A percentile compares a stretch with the other conserved stretches of the same genome.
These are phyloP conservation scores for Agraylea sexmaculata DNA, from an alignment of 1,140 invertebrate genomes.

Conservation along the genomic window DNA sequence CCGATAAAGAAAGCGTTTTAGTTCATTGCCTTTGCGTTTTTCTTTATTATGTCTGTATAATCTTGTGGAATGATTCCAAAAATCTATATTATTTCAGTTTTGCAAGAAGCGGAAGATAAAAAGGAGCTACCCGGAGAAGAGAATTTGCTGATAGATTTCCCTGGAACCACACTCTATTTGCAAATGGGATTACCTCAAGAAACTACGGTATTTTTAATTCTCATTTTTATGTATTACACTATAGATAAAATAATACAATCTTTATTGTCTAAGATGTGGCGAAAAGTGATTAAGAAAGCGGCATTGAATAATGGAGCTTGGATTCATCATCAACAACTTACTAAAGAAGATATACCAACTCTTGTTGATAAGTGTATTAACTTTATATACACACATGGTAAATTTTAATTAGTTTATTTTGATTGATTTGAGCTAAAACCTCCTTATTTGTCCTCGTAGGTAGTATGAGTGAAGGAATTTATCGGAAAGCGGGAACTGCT, in stretches of 20 bases:
- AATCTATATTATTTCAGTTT: constrained; percentile 28
- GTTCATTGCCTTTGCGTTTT: background rate
- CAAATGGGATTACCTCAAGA: constrained; percentile 53
- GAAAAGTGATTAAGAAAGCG: constrained; percentile 56
- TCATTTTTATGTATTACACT: background rate
- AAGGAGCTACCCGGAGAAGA: constrained; percentile 42
- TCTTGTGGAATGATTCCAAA: constrained; percentile 1
- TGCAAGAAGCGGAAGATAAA: constrained; percentile 40
- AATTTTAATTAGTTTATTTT: constrained; percentile 17
- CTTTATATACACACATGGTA: constrained; percentile 75
- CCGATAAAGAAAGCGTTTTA: background rate
- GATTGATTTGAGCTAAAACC: constrained; percentile 5
- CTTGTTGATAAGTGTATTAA: constrained; percentile 85
- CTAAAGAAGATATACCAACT: constrained; percentile 73
- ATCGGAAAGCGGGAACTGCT: constrained; percentile 64
- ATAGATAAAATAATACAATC: constrained; percentile 6
- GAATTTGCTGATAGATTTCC: constrained; percentile 53
- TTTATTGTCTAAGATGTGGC: constrained; percentile 46
- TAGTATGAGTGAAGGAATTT: constrained; percentile 74
- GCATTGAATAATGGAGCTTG: constrained; percentile 63
- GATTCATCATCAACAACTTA: constrained; percentile 74
- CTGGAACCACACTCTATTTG: constrained; percentile 53
- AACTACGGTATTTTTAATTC: constrained; percentile 38
- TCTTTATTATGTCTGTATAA: background rate
- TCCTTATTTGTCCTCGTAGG: constrained; percentile 39